phyloP scores from a whole-genome alignment of 2,888 invertebrate genomes.

The Agriopis leucophaearia region DNA sequence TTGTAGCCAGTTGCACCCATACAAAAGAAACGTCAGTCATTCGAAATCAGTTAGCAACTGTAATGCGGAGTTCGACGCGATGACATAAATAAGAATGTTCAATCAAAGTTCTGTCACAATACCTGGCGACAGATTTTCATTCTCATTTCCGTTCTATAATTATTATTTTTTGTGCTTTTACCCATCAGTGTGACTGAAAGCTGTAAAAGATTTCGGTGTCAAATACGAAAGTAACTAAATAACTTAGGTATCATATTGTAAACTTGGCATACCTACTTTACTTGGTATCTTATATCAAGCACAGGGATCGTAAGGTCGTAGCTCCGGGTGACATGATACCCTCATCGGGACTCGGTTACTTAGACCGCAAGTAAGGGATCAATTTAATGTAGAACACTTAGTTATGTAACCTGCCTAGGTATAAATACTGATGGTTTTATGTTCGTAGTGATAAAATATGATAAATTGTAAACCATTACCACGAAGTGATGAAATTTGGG shows the following conservation, averaged over 20 bases:
- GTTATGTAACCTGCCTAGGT: not conserved
- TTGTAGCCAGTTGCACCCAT: too few relatives aligned
- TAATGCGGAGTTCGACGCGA: too few relatives aligned
- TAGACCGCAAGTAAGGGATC: constrained; percentile 9
- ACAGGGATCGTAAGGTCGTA: constrained; percentile 18
- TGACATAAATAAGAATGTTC: too few relatives aligned
- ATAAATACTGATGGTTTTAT: not conserved
- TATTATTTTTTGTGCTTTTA: not conserved
- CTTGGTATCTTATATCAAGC: not conserved
- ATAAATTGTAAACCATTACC: not conserved
- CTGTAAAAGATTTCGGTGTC: not conserved
- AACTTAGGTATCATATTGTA: not conserved
- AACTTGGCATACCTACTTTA: not conserved
- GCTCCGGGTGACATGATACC: constrained; percentile 20
- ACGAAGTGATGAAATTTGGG: too few relatives aligned
- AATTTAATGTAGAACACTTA: constrained; percentile 16
- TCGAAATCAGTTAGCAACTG: too few relatives aligned
- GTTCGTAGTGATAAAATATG: not conserved
- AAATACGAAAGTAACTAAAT: not conserved
- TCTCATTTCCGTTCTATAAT: too few relatives aligned
- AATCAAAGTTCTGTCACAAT: too few relatives aligned
- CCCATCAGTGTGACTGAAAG: not conserved
- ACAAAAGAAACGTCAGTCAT: too few relatives aligned
- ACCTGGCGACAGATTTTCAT: too few relatives aligned
- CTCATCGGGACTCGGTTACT: constrained; percentile 18